Evolutionary conservation across 2,113 vertebrate genomes (phyloP).

Genomic region (Phrynocephalus versicolor): DNA sequence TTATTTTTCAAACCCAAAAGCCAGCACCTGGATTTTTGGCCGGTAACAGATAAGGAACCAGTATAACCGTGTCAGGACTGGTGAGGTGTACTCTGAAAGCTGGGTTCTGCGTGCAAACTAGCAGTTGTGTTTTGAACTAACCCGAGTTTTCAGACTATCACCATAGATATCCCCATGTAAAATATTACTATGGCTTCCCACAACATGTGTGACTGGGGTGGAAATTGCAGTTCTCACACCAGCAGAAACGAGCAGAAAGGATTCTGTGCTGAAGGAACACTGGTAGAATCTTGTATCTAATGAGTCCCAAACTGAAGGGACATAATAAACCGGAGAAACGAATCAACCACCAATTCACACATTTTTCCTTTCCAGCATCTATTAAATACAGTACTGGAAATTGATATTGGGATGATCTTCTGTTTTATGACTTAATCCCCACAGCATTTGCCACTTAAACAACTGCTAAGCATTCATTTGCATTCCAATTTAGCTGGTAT

Average conservation of each 20-base stretch:
- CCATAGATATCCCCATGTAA: neutral
- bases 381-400: neutral
- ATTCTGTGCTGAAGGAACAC: neutral
- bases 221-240: neutral
- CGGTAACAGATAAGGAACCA: neutral
- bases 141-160: neutral
- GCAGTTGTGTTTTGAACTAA: neutral
- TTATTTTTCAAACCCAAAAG: no score
- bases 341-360: neutral
- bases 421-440: neutral
- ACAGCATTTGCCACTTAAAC: neutral
- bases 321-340: neutral
- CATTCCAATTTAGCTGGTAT: neutral
- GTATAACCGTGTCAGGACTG: no score
- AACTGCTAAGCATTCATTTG: neutral
- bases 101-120: neutral
- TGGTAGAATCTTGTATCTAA: no score
- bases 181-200: neutral
- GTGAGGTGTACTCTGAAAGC: no score
- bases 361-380: neutral
- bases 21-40: neutral
- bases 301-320: neutral
- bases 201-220: neutral
- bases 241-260: neutral
- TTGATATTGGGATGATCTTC: neutral